Evolutionary conservation across 1,140 invertebrate genomes (phyloP), one percentile per base, ranked within the genome.

Genomic region (Reticulitermes speratus): DNA sequence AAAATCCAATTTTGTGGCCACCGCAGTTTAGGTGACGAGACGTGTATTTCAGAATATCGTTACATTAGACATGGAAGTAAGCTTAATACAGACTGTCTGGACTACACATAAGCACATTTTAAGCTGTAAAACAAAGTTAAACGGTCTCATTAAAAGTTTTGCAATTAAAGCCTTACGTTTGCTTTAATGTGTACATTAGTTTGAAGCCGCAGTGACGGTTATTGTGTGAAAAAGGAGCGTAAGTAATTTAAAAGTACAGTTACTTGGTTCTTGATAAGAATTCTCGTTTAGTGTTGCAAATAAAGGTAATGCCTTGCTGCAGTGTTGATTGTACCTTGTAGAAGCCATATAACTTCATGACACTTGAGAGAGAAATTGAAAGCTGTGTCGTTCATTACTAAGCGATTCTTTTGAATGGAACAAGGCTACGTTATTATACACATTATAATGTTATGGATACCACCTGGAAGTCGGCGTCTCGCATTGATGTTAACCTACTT

Each of bases 41-140:
- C n/a, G n/a, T 75, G 3, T 75, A 30, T 75, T 75, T 75, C 65
- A 75, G 65, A 75, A 75, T 75, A 30, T 6, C 65, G n/a, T 75
- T 75, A 75, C 65, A 30, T 0, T 25, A 75, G 65, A 14, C 8
- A 2, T 75, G n/a, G n/a, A 75, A 75, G 65, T 7, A 38, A 2
- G 38, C 38, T 5, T 38, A 75, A 75, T 75, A 30, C 65, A 9
- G 5, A 75, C n/a, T 75, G n/a, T 75, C 65, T 75, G 25, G 14
- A 75, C 16, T 75, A 25, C 25, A 30, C 65, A 75, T 75, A 30
- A 75, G 65, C 65, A 30, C 65, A 75, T 75, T 75, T 75, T 3
- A 75, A 75, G 65, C 65, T 25, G 65, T 75, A 75, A 75, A 75
- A 75, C 65, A 75, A 75, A 75, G 65, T 75, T 75, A 75, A 30